These are phyloP conservation scores for Andrena flavipes DNA, from an alignment of 2,888 invertebrate species.

Conservation along the genomic window DNA sequence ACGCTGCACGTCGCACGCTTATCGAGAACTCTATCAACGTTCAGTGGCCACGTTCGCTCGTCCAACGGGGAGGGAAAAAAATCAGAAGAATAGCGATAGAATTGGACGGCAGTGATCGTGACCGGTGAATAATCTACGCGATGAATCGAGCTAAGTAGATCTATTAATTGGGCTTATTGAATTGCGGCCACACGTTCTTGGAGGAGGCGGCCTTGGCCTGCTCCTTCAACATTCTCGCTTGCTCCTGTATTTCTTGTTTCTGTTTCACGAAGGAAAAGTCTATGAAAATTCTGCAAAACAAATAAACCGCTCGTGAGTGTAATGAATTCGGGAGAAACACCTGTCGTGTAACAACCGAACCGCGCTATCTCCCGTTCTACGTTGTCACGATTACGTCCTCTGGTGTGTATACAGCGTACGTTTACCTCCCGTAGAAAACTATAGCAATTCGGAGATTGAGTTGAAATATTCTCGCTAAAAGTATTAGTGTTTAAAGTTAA, in stretches of 20 bases:
- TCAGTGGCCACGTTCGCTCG: conserved; percentile 54
- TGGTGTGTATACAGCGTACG: no score
- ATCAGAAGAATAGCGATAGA: neutral
- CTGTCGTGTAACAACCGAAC: conserved; percentile 22
- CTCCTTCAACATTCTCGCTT: conserved; percentile 86
- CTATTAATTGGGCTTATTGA: conserved; percentile 82
- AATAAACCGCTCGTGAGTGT: conserved; percentile 74
- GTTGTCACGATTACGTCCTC: conserved; percentile 23
- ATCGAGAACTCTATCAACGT: conserved; percentile 16
- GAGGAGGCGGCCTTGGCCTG: conserved; percentile 81
- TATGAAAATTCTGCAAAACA: conserved; percentile 91
- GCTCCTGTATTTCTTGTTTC: conserved; percentile 88
- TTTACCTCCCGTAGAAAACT: neutral
- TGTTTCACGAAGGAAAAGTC: conserved; percentile 93
- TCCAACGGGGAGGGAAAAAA: neutral
- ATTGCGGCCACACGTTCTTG: conserved; percentile 84
- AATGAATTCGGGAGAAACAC: conserved; percentile 35
- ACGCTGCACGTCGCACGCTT: conserved; percentile 21
- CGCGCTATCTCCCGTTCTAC: conserved; percentile 28
- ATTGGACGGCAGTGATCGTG: conserved; percentile 19
- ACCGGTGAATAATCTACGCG: conserved; percentile 11
- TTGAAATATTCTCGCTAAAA: neutral
- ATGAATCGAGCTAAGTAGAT: conserved; percentile 48
- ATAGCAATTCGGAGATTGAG: neutral
- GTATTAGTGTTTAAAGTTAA: no score